These are phyloP conservation scores for Corticium candelabrum DNA, from an alignment of 37 sponge, comb jelly and placozoan genomes.

Conservation along the genomic window DNA sequence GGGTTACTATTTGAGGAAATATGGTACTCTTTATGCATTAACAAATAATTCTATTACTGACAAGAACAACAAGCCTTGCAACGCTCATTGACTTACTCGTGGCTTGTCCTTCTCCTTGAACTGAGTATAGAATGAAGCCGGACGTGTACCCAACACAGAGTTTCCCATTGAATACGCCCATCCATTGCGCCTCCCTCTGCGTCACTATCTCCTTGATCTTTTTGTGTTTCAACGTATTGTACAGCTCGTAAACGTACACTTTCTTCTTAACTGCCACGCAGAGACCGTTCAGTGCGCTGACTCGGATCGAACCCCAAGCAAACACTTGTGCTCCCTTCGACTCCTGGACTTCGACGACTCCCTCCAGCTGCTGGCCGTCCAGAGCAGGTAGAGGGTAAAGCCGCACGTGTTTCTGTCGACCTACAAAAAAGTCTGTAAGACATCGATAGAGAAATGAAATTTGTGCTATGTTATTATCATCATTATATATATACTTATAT, in stretches of 20 bases:
- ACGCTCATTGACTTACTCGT: too few species aligned
- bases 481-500: too few species aligned
- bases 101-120: constrained; percentile 44
- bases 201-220: constrained; percentile 54
- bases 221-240: constrained; percentile 32
- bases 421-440: too few species aligned
- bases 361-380: constrained; percentile 23
- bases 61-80: too few species aligned
- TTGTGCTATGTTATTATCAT: too few species aligned
- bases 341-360: constrained; percentile 58
- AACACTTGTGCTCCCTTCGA: too few species aligned
- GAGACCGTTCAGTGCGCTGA: constrained; percentile 26
- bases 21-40: too few species aligned
- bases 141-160: constrained; percentile 67
- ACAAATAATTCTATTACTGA: too few species aligned
- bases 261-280: constrained; percentile 78
- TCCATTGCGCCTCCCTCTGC: constrained; percentile 36
- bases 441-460: too few species aligned
- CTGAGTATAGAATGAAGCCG: constrained; percentile 65
- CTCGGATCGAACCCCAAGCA: constrained; percentile 48
- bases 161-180: constrained; percentile 52
- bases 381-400: constrained; percentile 41
- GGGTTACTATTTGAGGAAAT: too few species aligned
- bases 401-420: constrained; percentile 24
- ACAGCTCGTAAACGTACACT: constrained; percentile 22